Percentiles rank a stretch among this genome's conserved stretches.
Conservation (phyloP, 2,888 invertebrate species). For the Epirrhoe alternata region DNA sequence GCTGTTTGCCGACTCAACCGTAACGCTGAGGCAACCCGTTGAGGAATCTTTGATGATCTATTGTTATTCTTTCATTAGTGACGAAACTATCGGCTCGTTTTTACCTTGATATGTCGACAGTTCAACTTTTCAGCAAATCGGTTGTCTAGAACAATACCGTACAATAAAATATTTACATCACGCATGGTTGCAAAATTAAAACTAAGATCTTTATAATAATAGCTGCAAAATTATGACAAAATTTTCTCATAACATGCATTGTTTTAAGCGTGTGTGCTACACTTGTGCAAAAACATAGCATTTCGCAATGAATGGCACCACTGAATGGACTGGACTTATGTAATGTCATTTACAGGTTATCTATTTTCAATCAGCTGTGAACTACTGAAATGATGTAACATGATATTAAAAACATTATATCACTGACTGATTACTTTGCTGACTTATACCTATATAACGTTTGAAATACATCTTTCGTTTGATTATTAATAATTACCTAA, state of each 20-base stretch:
- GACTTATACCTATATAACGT: conserved; percentile 5
- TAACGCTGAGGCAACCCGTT: conserved; percentile 61
- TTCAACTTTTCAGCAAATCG: conserved; percentile 15
- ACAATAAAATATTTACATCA: conserved; percentile 45
- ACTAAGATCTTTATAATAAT: conserved; percentile 61
- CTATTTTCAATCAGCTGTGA: conserved; percentile 47
- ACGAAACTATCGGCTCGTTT: conserved; percentile 56
- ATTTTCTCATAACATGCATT: conserved; percentile 74
- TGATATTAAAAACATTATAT: conserved; percentile 34
- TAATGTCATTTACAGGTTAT: conserved; percentile 40
- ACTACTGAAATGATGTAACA: conserved; percentile 39
- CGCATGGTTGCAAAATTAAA: conserved; percentile 65
- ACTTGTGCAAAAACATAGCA: conserved; percentile 70
- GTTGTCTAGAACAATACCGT: conserved; percentile 20
- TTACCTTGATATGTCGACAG: conserved; percentile 26
- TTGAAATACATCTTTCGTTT: conserved; percentile 1
- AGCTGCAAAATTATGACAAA: conserved; percentile 63
- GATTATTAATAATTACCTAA: no score
- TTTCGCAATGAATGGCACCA: conserved; percentile 62
- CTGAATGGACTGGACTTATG: conserved; percentile 37
- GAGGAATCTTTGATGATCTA: conserved; percentile 72
- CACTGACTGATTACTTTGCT: conserved; percentile 26
- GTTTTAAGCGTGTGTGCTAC: conserved; percentile 65
- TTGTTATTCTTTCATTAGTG: conserved; percentile 77
- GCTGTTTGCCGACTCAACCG: conserved; percentile 61